These are phyloP conservation scores for Teleogryllus occipitalis DNA, from an alignment of 1,140 invertebrate genomes.

Conservation along the genomic window DNA sequence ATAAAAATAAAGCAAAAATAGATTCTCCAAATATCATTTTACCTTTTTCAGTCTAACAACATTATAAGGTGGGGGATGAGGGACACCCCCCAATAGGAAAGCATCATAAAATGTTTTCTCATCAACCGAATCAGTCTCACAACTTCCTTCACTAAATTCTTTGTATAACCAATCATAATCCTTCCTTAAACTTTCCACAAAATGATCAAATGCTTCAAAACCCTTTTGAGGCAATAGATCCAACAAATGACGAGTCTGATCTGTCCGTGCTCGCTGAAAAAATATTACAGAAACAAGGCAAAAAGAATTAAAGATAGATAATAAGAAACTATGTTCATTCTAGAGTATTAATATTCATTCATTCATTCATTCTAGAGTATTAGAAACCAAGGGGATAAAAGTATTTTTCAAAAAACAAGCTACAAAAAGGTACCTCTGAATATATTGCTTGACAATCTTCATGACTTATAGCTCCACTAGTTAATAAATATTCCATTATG, in stretches of 20 bases:
- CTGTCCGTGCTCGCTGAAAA: slow-evolving; percentile 33
- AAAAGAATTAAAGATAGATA: slow-evolving; percentile 23
- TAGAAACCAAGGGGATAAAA: neutral
- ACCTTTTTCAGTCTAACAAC: slow-evolving; percentile 39
- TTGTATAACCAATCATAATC: slow-evolving; percentile 43
- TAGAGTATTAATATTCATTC: slow-evolving; percentile 14
- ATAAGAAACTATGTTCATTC: neutral
- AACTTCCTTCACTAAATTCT: slow-evolving; percentile 31
- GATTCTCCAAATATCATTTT: slow-evolving; percentile 23
- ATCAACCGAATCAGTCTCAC: slow-evolving; percentile 29
- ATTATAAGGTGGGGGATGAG: slow-evolving; percentile 40
- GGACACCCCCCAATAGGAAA: slow-evolving; percentile 43
- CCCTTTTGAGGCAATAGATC: slow-evolving; percentile 32
- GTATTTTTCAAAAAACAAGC: slow-evolving; percentile 34
- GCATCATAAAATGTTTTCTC: slow-evolving; percentile 38
- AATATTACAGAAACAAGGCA: slow-evolving; percentile 31
- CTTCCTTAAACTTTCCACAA: slow-evolving; percentile 39
- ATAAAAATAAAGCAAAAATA: slow-evolving; percentile 19
- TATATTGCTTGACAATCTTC: slow-evolving; percentile 31
- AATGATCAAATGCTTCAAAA: slow-evolving; percentile 33
- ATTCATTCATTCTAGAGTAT: slow-evolving; percentile 13
- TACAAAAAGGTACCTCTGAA: slow-evolving; percentile 26
- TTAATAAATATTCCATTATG: slow-evolving; percentile 31
- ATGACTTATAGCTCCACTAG: slow-evolving; percentile 31
- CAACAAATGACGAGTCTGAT: slow-evolving; percentile 35